Percentiles rank a stretch among this genome's conserved stretches.
Evolutionary conservation across 2,888 invertebrate species (phyloP).

Genomic region (Mystacides longicornis): DNA sequence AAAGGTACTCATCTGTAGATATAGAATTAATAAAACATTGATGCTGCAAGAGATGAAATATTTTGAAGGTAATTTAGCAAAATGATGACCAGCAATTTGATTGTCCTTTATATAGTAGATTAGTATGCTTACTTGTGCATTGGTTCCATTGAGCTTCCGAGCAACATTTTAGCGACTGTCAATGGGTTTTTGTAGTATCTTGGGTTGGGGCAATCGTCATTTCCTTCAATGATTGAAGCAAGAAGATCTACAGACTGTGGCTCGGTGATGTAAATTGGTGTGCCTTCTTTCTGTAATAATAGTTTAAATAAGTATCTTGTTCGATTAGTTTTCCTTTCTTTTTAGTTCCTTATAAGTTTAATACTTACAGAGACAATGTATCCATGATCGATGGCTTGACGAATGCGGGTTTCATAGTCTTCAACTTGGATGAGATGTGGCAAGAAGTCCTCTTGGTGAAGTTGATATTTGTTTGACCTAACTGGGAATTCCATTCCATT

Average conservation of each 20-base stretch:
- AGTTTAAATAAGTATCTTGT: slow-evolving; percentile 27
- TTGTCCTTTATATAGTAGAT: too few relatives aligned
- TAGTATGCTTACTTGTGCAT: slow-evolving; percentile 5
- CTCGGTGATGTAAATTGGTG: neutral
- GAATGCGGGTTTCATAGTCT: slow-evolving; percentile 40
- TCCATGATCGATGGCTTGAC: slow-evolving; percentile 44
- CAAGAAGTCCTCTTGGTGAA: slow-evolving; percentile 30
- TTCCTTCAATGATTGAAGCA: slow-evolving; percentile 58
- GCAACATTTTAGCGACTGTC: slow-evolving; percentile 48
- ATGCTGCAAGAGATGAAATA: too few relatives aligned
- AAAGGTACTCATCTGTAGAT: too few relatives aligned
- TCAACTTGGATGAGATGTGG: slow-evolving; percentile 29
- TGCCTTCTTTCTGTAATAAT: slow-evolving; percentile 26
- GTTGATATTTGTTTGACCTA: slow-evolving; percentile 39
- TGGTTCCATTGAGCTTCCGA: slow-evolving; percentile 44
- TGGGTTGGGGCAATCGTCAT: slow-evolving; percentile 53
- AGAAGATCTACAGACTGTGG: slow-evolving; percentile 46
- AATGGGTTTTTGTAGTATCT: slow-evolving; percentile 53
- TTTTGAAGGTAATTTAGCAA: too few relatives aligned
- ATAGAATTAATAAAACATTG: too few relatives aligned
- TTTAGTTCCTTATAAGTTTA: neutral
- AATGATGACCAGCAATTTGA: too few relatives aligned
- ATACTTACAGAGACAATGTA: slow-evolving; percentile 34
- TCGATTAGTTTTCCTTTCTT: neutral
- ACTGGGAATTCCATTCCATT: slow-evolving; percentile 51